Percentiles rank a stretch among this genome's conserved stretches.
These are phyloP conservation scores for Sesamia nonagrioides DNA, from an alignment of 1,140 invertebrate species.

Conservation along the genomic window DNA sequence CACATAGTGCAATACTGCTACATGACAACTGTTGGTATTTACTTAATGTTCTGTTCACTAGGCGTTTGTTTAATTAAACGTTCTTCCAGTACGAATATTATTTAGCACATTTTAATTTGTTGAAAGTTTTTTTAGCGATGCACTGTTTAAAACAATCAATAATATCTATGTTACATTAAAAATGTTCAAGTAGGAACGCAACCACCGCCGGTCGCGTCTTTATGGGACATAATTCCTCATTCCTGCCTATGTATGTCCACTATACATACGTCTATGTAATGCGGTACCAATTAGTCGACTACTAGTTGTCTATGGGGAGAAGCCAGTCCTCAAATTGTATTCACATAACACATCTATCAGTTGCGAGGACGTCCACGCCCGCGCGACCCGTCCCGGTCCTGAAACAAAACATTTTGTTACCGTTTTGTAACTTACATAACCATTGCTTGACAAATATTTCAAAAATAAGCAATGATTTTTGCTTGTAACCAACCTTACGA, in stretches of 20 bases:
- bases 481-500: slow-evolving; percentile 36
- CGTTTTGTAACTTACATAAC: background rate
- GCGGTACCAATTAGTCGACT: slow-evolving; percentile 82
- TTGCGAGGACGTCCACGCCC: slow-evolving; percentile 82
- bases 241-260: slow-evolving; percentile 68
- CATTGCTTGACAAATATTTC: background rate
- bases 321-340: slow-evolving; percentile 80
- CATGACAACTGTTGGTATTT: slow-evolving; percentile 72
- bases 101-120: slow-evolving; percentile 87
- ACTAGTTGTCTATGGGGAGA: slow-evolving; percentile 86
- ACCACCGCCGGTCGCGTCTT: slow-evolving; percentile 61
- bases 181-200: slow-evolving; percentile 79
- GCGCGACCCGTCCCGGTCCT: slow-evolving; percentile 85
- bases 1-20: slow-evolving; percentile 66
- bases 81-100: slow-evolving; percentile 85
- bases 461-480: background rate
- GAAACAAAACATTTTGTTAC: slow-evolving; percentile 59
- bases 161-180: slow-evolving; percentile 78
- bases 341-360: slow-evolving; percentile 69
- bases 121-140: slow-evolving; percentile 84
- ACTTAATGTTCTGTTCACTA: slow-evolving; percentile 85
- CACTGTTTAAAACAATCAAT: slow-evolving; percentile 86
- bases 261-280: slow-evolving; percentile 74
- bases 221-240: slow-evolving; percentile 67
- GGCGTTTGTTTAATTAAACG: slow-evolving; percentile 81